These are phyloP conservation scores for Pecten maximus DNA, from an alignment of 2,888 invertebrate genomes.

Conservation along the genomic window DNA sequence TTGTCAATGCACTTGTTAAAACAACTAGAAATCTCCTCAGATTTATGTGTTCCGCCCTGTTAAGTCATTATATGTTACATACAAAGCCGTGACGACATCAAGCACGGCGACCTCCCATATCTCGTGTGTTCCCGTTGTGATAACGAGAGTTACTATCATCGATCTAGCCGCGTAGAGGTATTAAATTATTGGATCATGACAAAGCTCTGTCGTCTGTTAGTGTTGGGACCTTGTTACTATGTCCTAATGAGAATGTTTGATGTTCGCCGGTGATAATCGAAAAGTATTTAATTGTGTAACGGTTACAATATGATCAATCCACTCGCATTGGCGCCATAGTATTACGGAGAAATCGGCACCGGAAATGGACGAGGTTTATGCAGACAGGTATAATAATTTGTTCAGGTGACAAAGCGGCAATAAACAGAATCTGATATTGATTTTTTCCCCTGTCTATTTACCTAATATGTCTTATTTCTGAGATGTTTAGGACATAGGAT, in stretches of 20 bases:
- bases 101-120: neutral
- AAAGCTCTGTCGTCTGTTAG: neutral
- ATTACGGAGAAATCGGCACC: neutral
- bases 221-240: neutral
- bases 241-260: neutral
- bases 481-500: too few relatives aligned
- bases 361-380: neutral
- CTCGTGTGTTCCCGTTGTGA: constrained; percentile 4
- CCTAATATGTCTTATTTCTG: too few relatives aligned
- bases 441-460: too few relatives aligned
- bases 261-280: neutral
- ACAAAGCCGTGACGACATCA: constrained; percentile 14
- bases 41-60: constrained; percentile 26
- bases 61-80: neutral
- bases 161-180: neutral
- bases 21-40: neutral
- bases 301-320: neutral
- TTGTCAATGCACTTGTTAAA: neutral
- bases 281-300: neutral
- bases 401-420: too few relatives aligned
- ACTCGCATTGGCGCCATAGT: neutral
- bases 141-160: constrained; percentile 5
- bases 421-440: too few relatives aligned
- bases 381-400: neutral
- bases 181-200: constrained; percentile 20